These are phyloP conservation scores for Catostylus mosaicus DNA, from an alignment of 30 jellyfish, hydroid and myxozoan genomes.

Conservation along the genomic window DNA sequence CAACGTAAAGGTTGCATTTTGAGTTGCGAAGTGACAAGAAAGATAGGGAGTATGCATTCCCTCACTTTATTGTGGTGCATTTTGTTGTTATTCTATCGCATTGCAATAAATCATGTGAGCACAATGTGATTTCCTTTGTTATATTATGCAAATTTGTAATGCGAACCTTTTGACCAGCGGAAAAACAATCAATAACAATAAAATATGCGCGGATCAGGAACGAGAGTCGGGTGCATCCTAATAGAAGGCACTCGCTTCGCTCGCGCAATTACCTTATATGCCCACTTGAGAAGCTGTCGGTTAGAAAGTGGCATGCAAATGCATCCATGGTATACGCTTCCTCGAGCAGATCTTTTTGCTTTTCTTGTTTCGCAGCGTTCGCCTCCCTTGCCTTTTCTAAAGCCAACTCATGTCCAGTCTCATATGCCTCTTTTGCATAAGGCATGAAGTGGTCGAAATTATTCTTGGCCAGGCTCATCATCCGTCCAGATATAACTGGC, in stretches of 20 bases:
- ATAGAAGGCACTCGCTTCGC: too few species aligned
- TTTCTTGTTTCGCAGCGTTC: not conserved
- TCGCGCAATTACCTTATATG: slow-evolving; percentile 15
- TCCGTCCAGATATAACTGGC: slow-evolving; percentile 19
- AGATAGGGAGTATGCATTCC: too few species aligned
- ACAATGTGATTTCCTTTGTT: too few species aligned
- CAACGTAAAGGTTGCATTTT: too few species aligned
- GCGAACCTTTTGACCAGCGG: not conserved
- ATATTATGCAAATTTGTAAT: too few species aligned
- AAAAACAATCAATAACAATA: not conserved
- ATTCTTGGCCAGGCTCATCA: slow-evolving; percentile 20
- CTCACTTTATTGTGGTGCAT: too few species aligned
- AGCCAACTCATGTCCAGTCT: slow-evolving; percentile 28
- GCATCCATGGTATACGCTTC: slow-evolving; percentile 38
- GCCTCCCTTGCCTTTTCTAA: slow-evolving; percentile 30
- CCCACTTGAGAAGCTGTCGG: slow-evolving; percentile 26
- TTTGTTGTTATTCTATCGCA: too few species aligned
- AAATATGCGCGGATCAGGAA: not conserved
- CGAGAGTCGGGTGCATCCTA: not conserved
- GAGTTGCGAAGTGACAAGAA: too few species aligned
- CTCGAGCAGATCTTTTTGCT: not conserved
- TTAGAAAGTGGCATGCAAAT: slow-evolving; percentile 38
- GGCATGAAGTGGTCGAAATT: slow-evolving; percentile 21
- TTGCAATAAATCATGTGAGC: too few species aligned
- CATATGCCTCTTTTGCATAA: slow-evolving; percentile 17